These are phyloP conservation scores for Dryobota labecula DNA, from an alignment of 2,888 invertebrate species.

Conservation along the genomic window DNA sequence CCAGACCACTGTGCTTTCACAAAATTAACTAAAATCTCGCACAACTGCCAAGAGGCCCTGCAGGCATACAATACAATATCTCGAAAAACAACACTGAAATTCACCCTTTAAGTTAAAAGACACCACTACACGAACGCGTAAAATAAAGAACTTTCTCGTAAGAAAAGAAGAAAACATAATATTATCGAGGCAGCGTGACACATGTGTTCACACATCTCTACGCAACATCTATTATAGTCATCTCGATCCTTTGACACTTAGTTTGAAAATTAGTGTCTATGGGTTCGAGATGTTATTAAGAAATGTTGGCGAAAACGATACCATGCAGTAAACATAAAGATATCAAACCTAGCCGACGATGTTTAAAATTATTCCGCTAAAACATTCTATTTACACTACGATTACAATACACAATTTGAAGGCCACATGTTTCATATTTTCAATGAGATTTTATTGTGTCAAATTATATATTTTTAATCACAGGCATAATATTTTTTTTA, in stretches of 20 bases:
- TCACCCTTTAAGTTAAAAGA: conserved; percentile 49
- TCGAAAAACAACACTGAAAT: conserved; percentile 49
- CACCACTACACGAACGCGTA: conserved; percentile 26
- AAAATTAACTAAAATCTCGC: conserved; percentile 43
- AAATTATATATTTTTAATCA: conserved; percentile 29
- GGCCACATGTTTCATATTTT: conserved; percentile 65
- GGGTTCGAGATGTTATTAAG: neutral
- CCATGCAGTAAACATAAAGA: conserved; percentile 35
- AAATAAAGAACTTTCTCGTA: conserved; percentile 27
- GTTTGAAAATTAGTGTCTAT: conserved; percentile 12
- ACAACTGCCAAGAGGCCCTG: conserved; percentile 20
- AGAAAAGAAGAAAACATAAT: conserved; percentile 41
- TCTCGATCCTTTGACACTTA: neutral
- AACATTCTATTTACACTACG: conserved; percentile 62
- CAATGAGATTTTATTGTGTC: conserved; percentile 23
- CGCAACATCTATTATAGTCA: too few relatives aligned
- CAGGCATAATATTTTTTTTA: conserved; percentile 27
- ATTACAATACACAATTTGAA: conserved; percentile 57
- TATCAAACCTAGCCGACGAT: conserved; percentile 39
- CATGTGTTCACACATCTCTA: neutral
- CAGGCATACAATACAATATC: conserved; percentile 47
- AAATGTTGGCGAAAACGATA: conserved; percentile 14
- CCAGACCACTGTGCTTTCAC: conserved; percentile 50
- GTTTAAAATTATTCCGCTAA: conserved; percentile 30
- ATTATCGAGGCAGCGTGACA: neutral